Base-by-base conservation (phyloP, 1,140 invertebrate species). In the Camponotus floridanus region DNA sequence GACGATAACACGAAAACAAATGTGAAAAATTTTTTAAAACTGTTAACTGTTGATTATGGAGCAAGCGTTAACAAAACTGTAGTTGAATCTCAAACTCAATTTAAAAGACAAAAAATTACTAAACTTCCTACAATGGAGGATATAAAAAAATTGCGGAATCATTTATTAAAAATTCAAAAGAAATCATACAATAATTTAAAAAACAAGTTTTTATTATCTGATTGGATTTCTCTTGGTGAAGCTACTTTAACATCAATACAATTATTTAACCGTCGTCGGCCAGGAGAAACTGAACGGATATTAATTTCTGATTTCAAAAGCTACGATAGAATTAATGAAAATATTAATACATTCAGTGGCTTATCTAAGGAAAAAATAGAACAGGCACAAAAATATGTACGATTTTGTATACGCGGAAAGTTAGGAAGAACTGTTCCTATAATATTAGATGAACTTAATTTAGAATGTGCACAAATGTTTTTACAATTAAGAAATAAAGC, bases 41-140 rank as follows among this genome's bases (percentile, higher is more conserved):
- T 51, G 2, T 51, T 51, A 51, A 13, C 48, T 2, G 48, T 51
- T 51, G 48, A 51, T 51, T 51, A 51, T 18, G 48, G 13, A 51
- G 11, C 48, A 51, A 51, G 48, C 18, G 48, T 51, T 51, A 51
- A 51, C 13, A 51, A 51, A 51, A 51, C 48, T 51, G 15, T 51
- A 51, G 48, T 51, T 4, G 2, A 51, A 51, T 51, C 48, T 18
- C 48, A 51, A 51, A 51, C 2, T 51, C 48, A 51, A 51, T 51
- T 51, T 51, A 51, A 15, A 59, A 59, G 57, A 59, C 57, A 21
- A 59, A 59, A 59, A 59, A 21, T 59, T 59, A 59, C n/a, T 33
- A 62, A 62, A 31, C 59, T 62, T 62, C 26, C 59, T 62, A 62
- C 59, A 62, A 62, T 62, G 59, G 15, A 62, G 5, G 59, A 62